A percentile compares a stretch with the other conserved stretches of the same genome.
phyloP scores from a whole-genome alignment of 2,888 invertebrate species.

The Hemicrepidius hirtus region DNA sequence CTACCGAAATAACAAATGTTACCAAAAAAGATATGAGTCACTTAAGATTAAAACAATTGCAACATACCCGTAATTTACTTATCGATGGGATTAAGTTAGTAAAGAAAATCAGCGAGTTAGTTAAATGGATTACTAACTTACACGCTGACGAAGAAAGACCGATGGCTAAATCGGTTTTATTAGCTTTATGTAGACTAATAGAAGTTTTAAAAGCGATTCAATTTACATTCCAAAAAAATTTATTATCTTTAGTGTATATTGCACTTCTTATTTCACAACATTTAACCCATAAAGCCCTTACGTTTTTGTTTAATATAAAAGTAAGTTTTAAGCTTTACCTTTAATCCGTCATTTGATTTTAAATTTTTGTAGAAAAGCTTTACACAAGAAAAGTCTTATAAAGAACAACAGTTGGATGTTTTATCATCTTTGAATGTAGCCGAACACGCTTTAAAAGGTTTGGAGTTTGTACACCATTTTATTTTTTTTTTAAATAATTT shows the following conservation, averaged over 20 bases:
- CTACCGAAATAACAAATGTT: conserved; percentile 76
- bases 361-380: conserved; percentile 74
- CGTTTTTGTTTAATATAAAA: conserved; percentile 80
- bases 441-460: conserved; percentile 79
- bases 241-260: conserved; percentile 82
- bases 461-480: background rate
- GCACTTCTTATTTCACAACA: conserved; percentile 87
- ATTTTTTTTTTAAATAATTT: background rate
- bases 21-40: conserved; percentile 72
- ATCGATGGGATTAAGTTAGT: conserved; percentile 73
- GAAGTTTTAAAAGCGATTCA: conserved; percentile 88
- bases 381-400: conserved; percentile 77
- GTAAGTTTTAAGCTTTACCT: no score
- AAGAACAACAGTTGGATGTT: conserved; percentile 80
- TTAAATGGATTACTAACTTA: conserved; percentile 80
- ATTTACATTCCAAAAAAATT: conserved; percentile 80
- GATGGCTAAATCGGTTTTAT: conserved; percentile 84
- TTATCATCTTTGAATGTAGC: conserved; percentile 85
- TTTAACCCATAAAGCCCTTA: conserved; percentile 83
- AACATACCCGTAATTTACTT: conserved; percentile 74
- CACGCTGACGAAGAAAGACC: conserved; percentile 83
- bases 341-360: no score
- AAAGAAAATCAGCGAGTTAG: conserved; percentile 71
- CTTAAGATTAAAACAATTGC: conserved; percentile 75
- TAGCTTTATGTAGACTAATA: conserved; percentile 85